Conservation (phyloP, 2,113 vertebrate genomes). For the Aspidoscelis tigris region DNA sequence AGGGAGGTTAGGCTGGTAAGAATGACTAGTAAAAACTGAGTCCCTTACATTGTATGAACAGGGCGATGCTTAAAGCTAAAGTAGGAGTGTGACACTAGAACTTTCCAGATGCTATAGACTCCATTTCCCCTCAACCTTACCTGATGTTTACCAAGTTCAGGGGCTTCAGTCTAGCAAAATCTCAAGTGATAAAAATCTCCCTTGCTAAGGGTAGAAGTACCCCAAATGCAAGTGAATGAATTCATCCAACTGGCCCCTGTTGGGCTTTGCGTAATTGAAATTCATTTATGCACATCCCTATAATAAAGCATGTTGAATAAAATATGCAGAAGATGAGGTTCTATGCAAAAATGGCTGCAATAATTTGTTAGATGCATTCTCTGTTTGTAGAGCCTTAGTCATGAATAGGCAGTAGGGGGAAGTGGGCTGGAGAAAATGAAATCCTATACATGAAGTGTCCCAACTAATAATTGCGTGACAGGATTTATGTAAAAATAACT, state of each 20-base stretch:
- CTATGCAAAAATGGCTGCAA: constrained; percentile 16
- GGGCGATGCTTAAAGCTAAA: neutral
- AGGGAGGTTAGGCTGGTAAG: neutral
- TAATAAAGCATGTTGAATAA: neutral
- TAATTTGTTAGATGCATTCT: constrained; percentile 28
- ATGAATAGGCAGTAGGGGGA: constrained; percentile 41
- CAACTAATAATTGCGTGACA: constrained; percentile 54
- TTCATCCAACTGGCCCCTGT: constrained; percentile 4
- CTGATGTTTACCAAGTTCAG: too few relatives aligned
- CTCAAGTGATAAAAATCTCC: too few relatives aligned
- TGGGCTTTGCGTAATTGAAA: neutral
- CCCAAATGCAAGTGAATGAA: neutral
- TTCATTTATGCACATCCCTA: neutral
- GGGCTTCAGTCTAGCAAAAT: too few relatives aligned
- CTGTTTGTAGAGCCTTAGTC: constrained; percentile 38
- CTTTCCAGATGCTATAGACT: too few relatives aligned
- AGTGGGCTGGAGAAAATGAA: constrained; percentile 33
- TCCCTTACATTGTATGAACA: neutral
- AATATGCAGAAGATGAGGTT: constrained; percentile 10
- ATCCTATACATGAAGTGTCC: constrained; percentile 45
- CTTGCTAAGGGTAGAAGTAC: neutral
- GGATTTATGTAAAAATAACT: constrained; percentile 58
- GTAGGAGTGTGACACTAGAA: too few relatives aligned
- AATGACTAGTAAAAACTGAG: neutral
- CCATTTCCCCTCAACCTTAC: too few relatives aligned